Percentiles rank a stretch among this genome's conserved stretches.
Evolutionary conservation across 2,888 invertebrate genomes (phyloP).

Genomic region (Dryobota labecula): DNA sequence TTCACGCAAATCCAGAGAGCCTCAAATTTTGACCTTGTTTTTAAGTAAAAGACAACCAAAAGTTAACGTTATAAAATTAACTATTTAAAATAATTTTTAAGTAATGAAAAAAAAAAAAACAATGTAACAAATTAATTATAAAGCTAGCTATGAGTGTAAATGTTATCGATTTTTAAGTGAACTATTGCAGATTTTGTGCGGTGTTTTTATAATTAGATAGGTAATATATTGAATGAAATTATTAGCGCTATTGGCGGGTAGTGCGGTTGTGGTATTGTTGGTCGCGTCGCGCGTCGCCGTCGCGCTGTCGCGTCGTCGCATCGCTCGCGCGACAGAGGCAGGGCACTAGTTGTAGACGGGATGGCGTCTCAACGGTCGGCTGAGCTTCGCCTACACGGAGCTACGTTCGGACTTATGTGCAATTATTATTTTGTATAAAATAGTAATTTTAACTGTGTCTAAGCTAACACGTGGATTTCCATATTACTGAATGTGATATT

Average conservation of each 20-base stretch:
- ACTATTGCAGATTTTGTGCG: conserved; percentile 90
- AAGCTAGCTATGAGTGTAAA: conserved; percentile 90
- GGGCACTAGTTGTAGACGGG: conserved; percentile 71
- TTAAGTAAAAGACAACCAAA: conserved; percentile 90
- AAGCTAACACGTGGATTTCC: conserved; percentile 90
- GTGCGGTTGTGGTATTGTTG: conserved; percentile 79
- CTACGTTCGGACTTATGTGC: conserved; percentile 89
- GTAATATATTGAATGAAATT: conserved; percentile 91
- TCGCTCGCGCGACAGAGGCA: conserved; percentile 48
- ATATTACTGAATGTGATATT: conserved; percentile 91
- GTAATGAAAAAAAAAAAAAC: conserved; percentile 83
- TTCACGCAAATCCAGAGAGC: conserved; percentile 82
- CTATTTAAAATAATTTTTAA: conserved; percentile 89
- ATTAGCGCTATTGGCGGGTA: conserved; percentile 86
- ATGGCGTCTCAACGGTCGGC: conserved; percentile 70
- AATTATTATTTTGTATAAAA: conserved; percentile 91
- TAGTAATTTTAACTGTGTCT: conserved; percentile 89
- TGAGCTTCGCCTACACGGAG: conserved; percentile 79
- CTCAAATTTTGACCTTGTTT: conserved; percentile 86
- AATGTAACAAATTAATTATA: conserved; percentile 91
- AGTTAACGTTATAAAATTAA: conserved; percentile 90
- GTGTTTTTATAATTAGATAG: conserved; percentile 91
- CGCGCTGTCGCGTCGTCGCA: conserved; percentile 17
- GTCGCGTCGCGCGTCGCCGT: conserved; percentile 30
- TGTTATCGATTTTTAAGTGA: conserved; percentile 90